phyloP scores from a whole-genome alignment of 2,797 vertebrate species.

The Arctocebus calabarensis region DNA sequence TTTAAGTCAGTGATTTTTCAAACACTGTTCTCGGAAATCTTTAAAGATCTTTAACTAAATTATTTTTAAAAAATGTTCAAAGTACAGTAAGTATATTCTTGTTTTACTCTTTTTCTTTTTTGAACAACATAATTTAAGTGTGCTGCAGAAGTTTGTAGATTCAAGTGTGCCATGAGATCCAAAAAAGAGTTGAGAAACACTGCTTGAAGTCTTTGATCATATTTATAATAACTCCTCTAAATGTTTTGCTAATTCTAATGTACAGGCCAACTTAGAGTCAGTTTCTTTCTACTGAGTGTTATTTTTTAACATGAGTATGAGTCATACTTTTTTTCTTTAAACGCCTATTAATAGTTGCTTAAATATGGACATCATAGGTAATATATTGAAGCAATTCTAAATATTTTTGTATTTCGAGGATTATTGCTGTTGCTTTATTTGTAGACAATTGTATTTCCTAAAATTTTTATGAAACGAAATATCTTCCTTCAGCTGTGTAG shows the following conservation, averaged over 20 bases:
- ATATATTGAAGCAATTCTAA: neutral
- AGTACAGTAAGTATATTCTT: too few species aligned
- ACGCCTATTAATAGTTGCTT: neutral
- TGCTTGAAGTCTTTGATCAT: neutral
- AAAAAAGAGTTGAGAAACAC: too few species aligned
- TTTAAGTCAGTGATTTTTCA: neutral
- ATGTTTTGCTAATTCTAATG: neutral
- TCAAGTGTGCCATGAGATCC: too few species aligned
- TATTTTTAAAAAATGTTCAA: too few species aligned
- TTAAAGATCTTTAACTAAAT: too few species aligned
- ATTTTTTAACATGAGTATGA: neutral
- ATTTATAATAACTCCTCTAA: neutral
- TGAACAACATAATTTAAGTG: too few species aligned
- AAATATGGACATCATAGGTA: neutral
- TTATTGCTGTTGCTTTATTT: neutral
- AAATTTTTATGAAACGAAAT: neutral
- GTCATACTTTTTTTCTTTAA: constrained; percentile 13
- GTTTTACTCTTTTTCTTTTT: too few species aligned
- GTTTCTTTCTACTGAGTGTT: neutral
- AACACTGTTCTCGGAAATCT: too few species aligned
- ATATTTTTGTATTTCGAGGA: neutral
- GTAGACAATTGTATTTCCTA: neutral
- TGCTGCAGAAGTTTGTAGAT: too few species aligned
- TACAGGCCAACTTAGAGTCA: neutral
- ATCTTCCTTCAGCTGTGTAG: neutral